Evolutionary conservation across 2,888 invertebrate genomes (phyloP).

Genomic region (Lydus trimaculatus): DNA sequence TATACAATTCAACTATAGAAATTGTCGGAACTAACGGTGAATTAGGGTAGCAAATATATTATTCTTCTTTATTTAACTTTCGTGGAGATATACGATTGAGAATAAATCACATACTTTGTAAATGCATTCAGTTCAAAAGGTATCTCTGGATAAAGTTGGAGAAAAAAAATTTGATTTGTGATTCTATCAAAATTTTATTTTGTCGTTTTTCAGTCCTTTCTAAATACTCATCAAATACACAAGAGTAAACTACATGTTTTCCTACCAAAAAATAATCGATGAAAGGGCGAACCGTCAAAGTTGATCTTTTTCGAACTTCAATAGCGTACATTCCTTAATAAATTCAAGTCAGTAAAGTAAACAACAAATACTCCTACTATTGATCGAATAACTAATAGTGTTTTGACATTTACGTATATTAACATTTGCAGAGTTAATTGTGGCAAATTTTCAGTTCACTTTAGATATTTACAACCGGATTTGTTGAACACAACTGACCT

Average conservation of each 20-base stretch:
- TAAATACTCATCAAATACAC: background rate
- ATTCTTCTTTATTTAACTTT: constrained; percentile 45
- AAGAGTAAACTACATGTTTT: background rate
- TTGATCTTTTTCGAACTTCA: background rate
- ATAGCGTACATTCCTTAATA: background rate
- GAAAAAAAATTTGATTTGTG: constrained; percentile 49
- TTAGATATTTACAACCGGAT: background rate
- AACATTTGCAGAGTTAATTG: background rate
- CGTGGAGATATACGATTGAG: constrained; percentile 43
- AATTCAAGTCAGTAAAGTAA: background rate
- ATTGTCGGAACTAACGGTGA: constrained; percentile 39
- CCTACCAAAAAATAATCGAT: background rate
- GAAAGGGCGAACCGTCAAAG: background rate
- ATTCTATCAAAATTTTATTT: constrained; percentile 45
- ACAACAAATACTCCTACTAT: background rate
- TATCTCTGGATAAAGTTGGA: constrained; percentile 25
- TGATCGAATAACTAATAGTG: background rate
- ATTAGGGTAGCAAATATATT: constrained; percentile 43
- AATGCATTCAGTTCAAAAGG: constrained; percentile 48
- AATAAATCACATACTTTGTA: constrained; percentile 49
- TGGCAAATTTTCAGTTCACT: background rate
- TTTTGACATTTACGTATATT: no score
- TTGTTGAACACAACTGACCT: background rate
- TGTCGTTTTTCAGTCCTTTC: background rate
- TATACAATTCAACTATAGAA: background rate